Evolutionary conservation across 2,113 vertebrate genomes (phyloP), one percentile per base, ranked within the genome.

Genomic region (Orthonyx spaldingii): DNA sequence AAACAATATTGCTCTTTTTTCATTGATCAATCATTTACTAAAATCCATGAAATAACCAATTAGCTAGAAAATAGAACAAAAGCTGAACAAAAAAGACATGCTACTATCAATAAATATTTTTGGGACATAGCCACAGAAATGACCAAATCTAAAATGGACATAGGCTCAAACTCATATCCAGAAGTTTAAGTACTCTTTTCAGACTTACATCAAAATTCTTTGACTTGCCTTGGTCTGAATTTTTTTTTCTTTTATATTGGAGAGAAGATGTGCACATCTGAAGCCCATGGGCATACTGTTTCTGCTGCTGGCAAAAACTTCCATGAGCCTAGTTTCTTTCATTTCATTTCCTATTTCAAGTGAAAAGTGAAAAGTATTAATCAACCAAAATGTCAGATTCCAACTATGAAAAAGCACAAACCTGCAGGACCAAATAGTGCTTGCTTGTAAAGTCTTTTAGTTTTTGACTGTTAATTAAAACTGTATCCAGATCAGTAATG

Each of bases 1-100:
- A 96, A 98, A 98, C 93, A 98, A 98, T 90, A 98, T 98, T 14
- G 97, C 95, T 96, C 98, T 98, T 98, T 98, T 98, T 97, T 97
- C 98, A 97, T 99, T 98, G 76, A 97, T 97, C 97, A 97, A 98
- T 98, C 98, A 99, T 84, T 98, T 98, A 92, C 98, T 99, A 96
- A 99, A 98, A 96, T 98, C 98, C 26, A 98, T 64, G 13, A 98
- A 97, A 91, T 98, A 98, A 97, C 98, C 98, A 94, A 98, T 98
- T 89, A 98, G 90, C 97, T 98, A 84, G n/a, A 92, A 96, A 93
- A 88, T 46, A 80, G 68, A 46, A 92, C 72, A 90, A 96, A 96
- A 78, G 19, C 27, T 64, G 61, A 64, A 83, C 53, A 66, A 26
- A 74, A 91, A 49, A 87, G 8, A 70, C 12, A 32, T 6, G 6